Evolutionary conservation across 2,113 vertebrate species (phyloP).

Genomic region (Buteo buteo): DNA sequence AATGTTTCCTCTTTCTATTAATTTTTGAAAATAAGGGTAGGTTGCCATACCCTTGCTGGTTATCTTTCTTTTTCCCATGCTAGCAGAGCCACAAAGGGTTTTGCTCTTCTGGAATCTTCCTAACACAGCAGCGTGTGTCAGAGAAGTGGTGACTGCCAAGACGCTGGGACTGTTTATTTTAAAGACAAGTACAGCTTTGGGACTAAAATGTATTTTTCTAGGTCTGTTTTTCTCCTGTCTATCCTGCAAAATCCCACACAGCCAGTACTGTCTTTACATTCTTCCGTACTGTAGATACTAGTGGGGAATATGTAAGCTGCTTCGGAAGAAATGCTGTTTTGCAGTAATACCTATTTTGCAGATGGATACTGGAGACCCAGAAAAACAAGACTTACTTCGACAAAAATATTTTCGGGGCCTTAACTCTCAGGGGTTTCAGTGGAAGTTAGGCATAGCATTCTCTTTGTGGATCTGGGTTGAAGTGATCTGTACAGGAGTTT

Average conservation of each 20-base stretch:
- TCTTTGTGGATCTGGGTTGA: background rate
- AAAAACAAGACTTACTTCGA: background rate
- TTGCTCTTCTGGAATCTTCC: background rate
- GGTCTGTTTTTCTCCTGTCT: background rate
- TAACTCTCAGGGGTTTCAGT: background rate
- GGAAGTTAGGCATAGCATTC: background rate
- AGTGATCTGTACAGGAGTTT: background rate
- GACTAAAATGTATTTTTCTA: background rate
- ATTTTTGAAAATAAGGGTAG: background rate
- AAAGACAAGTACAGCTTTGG: background rate
- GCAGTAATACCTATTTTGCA: background rate
- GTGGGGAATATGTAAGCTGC: background rate
- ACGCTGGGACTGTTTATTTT: background rate
- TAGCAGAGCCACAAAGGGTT: background rate
- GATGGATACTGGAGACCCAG: background rate
- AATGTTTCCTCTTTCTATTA: constrained; percentile 10
- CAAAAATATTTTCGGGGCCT: background rate
- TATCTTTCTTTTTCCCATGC: background rate
- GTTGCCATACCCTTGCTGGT: background rate
- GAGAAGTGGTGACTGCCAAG: background rate
- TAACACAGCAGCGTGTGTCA: background rate
- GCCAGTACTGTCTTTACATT: background rate
- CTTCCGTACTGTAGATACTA: background rate
- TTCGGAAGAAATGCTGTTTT: background rate
- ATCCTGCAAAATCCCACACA: background rate